phyloP scores from a whole-genome alignment of 2,113 vertebrate species.

The Lamprotornis superbus region DNA sequence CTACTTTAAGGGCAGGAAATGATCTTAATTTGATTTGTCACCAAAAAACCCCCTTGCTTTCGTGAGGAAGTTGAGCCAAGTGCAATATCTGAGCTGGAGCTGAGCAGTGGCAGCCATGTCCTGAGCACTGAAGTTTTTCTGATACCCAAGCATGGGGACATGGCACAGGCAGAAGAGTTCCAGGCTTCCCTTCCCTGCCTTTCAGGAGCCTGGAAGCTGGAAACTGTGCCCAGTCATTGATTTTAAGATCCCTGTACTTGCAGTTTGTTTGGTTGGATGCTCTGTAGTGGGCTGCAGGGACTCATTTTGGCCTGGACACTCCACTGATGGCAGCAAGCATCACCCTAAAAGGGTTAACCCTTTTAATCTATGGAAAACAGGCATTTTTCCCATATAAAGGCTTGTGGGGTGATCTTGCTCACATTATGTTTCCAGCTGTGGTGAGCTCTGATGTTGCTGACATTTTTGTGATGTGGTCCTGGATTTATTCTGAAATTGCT shows the following conservation, averaged over 20 bases:
- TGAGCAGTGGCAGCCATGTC: background rate
- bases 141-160: fast-evolving
- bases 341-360: background rate
- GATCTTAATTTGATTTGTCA: background rate
- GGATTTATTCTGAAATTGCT: background rate
- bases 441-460: background rate
- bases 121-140: background rate
- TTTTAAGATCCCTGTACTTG: background rate
- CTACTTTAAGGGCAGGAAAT: slow-evolving; percentile 19
- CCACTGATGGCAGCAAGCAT: background rate
- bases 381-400: background rate
- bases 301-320: background rate
- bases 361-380: background rate
- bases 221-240: background rate
- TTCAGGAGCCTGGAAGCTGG: background rate
- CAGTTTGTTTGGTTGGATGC: background rate
- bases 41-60: background rate
- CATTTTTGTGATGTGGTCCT: background rate
- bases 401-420: background rate
- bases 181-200: background rate
- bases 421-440: background rate
- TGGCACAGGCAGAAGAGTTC: background rate
- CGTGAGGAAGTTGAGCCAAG: background rate
- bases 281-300: background rate
- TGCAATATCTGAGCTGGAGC: background rate